These are phyloP conservation scores for Ecdyonurus torrentis DNA, from an alignment of 2,888 invertebrate species.

Conservation along the genomic window DNA sequence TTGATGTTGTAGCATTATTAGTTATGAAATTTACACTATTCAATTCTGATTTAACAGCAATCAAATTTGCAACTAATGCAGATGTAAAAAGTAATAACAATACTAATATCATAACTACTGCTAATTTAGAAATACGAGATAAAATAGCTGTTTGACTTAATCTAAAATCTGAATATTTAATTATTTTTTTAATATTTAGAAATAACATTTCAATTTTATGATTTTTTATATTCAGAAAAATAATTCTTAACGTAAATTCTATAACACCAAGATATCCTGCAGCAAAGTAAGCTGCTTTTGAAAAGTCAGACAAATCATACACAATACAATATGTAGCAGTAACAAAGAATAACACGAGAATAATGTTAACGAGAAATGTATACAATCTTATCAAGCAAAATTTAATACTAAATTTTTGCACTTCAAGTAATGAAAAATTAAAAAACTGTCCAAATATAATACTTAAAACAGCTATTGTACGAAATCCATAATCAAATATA, in stretches of 20 bases:
- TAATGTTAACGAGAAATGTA: not conserved
- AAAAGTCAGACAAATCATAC: not conserved
- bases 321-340: not conserved
- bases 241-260: not conserved
- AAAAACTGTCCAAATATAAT: not conserved
- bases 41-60: not conserved
- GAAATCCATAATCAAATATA: not conserved
- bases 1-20: not conserved
- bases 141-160: not conserved
- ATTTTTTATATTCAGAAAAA: not conserved
- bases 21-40: not conserved
- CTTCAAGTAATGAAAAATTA: not conserved
- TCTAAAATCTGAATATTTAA: not conserved
- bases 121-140: not conserved
- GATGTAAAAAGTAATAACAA: not conserved
- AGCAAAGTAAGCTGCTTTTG: not conserved
- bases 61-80: not conserved
- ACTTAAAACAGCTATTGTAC: not conserved
- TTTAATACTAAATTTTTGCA: not conserved
- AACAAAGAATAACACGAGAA: not conserved
- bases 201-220: not conserved
- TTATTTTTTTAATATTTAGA: not conserved
- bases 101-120: not conserved
- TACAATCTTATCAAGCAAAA: not conserved
- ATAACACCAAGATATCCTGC: not conserved